Evolutionary conservation across 1,140 invertebrate genomes (phyloP).

Genomic region (Sycophaga agraensis): DNA sequence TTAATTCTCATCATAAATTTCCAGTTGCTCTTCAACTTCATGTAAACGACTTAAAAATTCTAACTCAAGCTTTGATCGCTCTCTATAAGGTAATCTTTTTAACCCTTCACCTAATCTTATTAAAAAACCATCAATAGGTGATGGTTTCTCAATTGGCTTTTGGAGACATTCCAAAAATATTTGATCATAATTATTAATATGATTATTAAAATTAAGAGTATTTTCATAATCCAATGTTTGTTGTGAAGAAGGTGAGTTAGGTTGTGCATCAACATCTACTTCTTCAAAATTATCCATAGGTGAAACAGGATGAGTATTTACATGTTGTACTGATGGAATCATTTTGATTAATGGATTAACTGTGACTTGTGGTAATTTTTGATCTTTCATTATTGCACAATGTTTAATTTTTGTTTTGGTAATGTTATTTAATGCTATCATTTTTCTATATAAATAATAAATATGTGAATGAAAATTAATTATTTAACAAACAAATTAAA

Average conservation of each 20-base stretch:
- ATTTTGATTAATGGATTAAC: not conserved
- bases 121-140: conserved; percentile 13
- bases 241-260: too few relatives aligned
- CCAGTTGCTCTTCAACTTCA: conserved; percentile 9
- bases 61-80: conserved; percentile 6
- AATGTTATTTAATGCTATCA: not conserved
- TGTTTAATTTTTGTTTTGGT: not conserved
- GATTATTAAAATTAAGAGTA: too few relatives aligned
- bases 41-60: not conserved
- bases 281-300: not conserved
- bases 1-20: not conserved
- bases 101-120: conserved; percentile 8
- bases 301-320: not conserved
- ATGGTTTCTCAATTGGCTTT: conserved; percentile 8
- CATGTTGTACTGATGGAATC: not conserved
- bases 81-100: conserved; percentile 11
- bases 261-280: not conserved
- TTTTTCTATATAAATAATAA: not conserved
- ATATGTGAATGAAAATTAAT: too few relatives aligned
- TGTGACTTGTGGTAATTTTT: not conserved
- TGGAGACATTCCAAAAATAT: not conserved
- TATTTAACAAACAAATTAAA: too few relatives aligned
- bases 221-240: too few relatives aligned
- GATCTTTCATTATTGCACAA: not conserved
- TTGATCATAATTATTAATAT: conserved; percentile 1